Evolutionary conservation across 92 coral and sea anemone species (phyloP).

Genomic region (Umimayanthus kanabou): DNA sequence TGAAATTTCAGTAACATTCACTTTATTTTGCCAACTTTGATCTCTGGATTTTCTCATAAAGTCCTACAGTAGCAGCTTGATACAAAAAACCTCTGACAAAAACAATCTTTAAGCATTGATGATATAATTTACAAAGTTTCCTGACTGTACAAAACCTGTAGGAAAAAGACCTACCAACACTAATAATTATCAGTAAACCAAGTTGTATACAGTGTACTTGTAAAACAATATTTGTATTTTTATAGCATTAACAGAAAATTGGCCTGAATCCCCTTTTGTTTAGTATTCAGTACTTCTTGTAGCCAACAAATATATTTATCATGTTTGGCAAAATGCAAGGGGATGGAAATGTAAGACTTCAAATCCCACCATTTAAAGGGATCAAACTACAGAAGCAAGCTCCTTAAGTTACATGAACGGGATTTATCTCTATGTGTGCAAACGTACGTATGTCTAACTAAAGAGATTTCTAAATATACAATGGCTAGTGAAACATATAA

Average conservation of each 20-base stretch:
- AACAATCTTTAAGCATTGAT: conserved; percentile 4
- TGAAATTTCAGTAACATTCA: not conserved
- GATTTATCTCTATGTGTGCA: conserved; percentile 7
- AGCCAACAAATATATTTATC: not conserved
- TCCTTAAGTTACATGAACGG: not conserved
- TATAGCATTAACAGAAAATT: not conserved
- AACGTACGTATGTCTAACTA: conserved; percentile 34
- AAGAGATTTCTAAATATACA: conserved; percentile 39
- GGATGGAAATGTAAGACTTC: not conserved
- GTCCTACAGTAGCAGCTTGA: not conserved
- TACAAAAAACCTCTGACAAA: conserved; percentile 5
- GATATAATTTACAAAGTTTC: conserved; percentile 2
- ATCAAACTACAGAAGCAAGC: not conserved
- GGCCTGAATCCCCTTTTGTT: not conserved
- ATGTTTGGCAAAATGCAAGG: conserved; percentile 28
- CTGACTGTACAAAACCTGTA: conserved; percentile 29
- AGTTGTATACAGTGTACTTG: not conserved
- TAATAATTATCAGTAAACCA: not conserved
- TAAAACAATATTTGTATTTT: no score
- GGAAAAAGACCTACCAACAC: not conserved
- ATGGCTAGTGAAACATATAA: conserved; percentile 22
- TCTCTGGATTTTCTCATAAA: not conserved
- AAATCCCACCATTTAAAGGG: not conserved
- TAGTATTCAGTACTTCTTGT: not conserved
- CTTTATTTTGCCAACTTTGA: not conserved